Conservation (phyloP, 2,888 invertebrate species). For the Eugnorisma glareosa region DNA sequence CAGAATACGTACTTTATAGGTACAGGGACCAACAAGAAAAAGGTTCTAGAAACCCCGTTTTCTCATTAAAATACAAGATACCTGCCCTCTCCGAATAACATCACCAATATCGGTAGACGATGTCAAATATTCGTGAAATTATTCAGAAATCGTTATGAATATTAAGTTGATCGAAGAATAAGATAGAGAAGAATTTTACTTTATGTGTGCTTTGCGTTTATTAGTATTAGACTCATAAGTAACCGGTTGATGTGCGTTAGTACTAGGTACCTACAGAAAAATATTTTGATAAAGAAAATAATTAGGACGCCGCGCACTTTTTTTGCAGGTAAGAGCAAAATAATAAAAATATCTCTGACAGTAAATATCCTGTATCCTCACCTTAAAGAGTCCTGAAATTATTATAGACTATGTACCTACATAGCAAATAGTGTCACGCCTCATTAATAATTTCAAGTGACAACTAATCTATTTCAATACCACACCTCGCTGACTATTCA, state of each 20-base stretch:
- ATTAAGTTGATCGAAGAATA: constrained; percentile 18
- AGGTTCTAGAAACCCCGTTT: not conserved
- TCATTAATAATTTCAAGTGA: not conserved
- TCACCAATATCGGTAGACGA: constrained; percentile 26
- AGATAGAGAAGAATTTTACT: constrained; percentile 9
- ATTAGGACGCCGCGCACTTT: not conserved
- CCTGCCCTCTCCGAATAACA: constrained; percentile 3
- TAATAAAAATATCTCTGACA: not conserved
- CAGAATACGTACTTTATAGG: not conserved
- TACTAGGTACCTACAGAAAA: not conserved
- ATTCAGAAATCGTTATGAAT: constrained; percentile 43
- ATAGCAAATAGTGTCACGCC: not conserved
- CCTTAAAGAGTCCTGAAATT: not conserved
- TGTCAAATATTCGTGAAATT: constrained; percentile 40
- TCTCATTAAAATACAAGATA: constrained; percentile 23
- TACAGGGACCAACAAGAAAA: not conserved
- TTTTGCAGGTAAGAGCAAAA: not conserved
- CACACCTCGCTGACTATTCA: not conserved
- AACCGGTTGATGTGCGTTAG: not conserved
- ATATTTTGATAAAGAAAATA: no score
- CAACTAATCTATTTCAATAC: not conserved
- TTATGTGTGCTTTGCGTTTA: not conserved
- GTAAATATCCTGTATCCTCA: not conserved
- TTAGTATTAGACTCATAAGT: not conserved
- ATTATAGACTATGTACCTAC: not conserved